phyloP scores from a whole-genome alignment of 2,797 vertebrate species.

The Catostomus latipinnis region DNA sequence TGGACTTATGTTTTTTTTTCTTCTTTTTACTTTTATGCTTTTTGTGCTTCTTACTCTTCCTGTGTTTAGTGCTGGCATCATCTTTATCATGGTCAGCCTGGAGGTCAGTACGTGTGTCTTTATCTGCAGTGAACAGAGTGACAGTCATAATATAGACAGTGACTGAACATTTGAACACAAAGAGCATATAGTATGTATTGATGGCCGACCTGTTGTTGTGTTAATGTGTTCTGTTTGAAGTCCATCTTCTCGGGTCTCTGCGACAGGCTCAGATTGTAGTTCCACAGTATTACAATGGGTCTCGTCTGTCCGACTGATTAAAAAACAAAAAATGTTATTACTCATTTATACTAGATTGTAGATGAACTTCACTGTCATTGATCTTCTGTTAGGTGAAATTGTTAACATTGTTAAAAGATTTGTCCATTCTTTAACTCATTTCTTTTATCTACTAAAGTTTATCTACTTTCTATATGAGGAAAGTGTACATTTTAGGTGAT shows the following conservation, averaged over 20 bases:
- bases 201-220: slow-evolving; percentile 53
- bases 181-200: not conserved
- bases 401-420: no score
- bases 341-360: not conserved
- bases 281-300: slow-evolving; percentile 80
- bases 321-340: slow-evolving; percentile 41
- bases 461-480: no score
- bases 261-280: slow-evolving; percentile 69
- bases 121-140: slow-evolving; percentile 21
- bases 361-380: not conserved
- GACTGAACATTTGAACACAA: not conserved
- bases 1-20: slow-evolving; percentile 68
- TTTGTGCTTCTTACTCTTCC: slow-evolving; percentile 80
- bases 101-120: slow-evolving; percentile 12
- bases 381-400: not conserved
- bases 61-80: slow-evolving; percentile 57
- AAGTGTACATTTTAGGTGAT: no score
- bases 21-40: slow-evolving; percentile 81
- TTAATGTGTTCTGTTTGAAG: slow-evolving; percentile 58
- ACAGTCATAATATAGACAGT: not conserved
- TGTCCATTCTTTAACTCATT: no score
- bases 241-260: slow-evolving; percentile 48
- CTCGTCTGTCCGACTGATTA: slow-evolving; percentile 78
- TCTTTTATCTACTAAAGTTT: no score
- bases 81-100: slow-evolving; percentile 42